These are phyloP conservation scores for Agrochola lota DNA, from an alignment of 2,888 invertebrate genomes.

Conservation along the genomic window DNA sequence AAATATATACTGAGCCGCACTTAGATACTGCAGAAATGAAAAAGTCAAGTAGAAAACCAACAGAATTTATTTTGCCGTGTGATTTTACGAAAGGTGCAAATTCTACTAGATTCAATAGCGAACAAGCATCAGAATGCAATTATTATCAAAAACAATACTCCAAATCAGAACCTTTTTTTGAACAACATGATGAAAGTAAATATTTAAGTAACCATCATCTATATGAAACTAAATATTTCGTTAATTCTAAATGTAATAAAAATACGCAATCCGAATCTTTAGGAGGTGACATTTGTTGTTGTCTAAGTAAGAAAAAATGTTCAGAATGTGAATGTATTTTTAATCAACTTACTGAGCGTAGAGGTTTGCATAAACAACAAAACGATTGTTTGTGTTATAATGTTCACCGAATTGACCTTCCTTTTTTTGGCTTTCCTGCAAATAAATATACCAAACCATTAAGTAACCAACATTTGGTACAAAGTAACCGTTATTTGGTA, in stretches of 20 bases:
- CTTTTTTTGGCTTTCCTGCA: neutral
- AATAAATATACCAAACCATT: neutral
- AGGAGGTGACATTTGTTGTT: neutral
- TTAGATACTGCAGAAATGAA: neutral
- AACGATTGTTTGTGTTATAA: conserved; percentile 20
- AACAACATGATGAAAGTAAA: neutral
- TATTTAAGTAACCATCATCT: neutral
- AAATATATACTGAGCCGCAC: neutral
- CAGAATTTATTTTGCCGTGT: neutral
- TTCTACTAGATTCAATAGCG: conserved; percentile 5
- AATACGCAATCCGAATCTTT: neutral
- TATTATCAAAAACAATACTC: neutral
- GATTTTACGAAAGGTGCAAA: neutral
- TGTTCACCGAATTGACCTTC: neutral
- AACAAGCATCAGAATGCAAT: conserved; percentile 1
- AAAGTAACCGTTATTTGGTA: neutral
- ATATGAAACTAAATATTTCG: neutral
- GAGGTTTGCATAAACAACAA: neutral
- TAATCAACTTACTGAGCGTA: neutral
- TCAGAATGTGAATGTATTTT: neutral
- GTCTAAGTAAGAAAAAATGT: neutral
- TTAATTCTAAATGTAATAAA: conserved; percentile 1
- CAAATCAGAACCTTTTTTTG: conserved; percentile 1
- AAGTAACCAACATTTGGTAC: neutral
- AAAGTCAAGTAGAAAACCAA: neutral